Conservation (phyloP, 2,888 invertebrate genomes). For the Eupithecia tripunctaria region DNA sequence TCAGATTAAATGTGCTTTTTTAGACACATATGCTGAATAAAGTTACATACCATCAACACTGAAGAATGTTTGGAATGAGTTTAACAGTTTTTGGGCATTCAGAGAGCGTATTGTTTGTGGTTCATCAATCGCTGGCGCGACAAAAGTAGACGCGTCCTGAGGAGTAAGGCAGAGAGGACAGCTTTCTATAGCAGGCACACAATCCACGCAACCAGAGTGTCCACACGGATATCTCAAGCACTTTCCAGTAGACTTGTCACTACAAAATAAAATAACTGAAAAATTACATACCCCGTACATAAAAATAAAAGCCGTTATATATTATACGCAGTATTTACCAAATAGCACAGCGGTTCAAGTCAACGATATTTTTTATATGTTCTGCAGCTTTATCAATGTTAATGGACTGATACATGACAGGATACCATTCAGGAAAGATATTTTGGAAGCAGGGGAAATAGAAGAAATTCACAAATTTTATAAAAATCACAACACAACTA, state of each 20-base stretch:
- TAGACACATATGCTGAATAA: not conserved
- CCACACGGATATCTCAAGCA: conserved; percentile 68
- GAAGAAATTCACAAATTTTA: not conserved
- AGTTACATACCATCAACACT: conserved; percentile 63
- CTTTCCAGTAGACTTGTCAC: conserved; percentile 62
- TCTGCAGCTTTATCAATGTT: conserved; percentile 55
- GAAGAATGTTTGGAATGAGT: conserved; percentile 63
- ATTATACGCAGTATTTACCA: conserved; percentile 55
- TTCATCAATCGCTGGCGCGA: conserved; percentile 51
- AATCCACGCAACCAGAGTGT: conserved; percentile 67
- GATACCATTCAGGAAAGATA: not conserved
- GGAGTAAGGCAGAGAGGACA: conserved; percentile 64
- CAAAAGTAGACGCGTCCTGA: conserved; percentile 27
- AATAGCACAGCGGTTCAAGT: conserved; percentile 61
- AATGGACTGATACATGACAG: conserved; percentile 55
- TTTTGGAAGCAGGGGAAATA: not conserved
- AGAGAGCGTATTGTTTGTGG: conserved; percentile 55
- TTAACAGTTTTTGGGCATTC: conserved; percentile 58
- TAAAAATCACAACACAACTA: not conserved
- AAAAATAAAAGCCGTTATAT: conserved; percentile 1
- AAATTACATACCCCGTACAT: not conserved
- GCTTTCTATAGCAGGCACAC: conserved; percentile 52
- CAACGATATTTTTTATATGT: conserved; percentile 60
- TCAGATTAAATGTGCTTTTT: not conserved
- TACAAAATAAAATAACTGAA: conserved; percentile 41